Conservation (phyloP, 2,888 invertebrate species). For the Erannis defoliaria region DNA sequence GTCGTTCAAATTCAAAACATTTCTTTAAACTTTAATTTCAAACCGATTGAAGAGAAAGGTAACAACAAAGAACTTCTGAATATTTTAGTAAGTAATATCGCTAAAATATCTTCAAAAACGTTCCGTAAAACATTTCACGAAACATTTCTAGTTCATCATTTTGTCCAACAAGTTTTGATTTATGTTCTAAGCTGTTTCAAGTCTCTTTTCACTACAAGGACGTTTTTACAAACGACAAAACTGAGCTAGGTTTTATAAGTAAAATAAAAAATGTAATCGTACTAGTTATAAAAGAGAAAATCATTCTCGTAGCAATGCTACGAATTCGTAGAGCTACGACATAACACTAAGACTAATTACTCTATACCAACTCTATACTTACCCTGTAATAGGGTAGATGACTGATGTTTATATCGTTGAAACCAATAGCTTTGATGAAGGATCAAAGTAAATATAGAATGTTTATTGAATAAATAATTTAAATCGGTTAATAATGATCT, state of each 20-base stretch:
- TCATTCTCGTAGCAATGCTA: conserved; percentile 1
- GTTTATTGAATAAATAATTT: too few relatives aligned
- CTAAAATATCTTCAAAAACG: neutral
- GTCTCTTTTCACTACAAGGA: neutral
- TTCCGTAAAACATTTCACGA: neutral
- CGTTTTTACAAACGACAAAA: conserved; percentile 1
- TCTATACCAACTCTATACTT: too few relatives aligned
- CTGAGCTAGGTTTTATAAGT: neutral
- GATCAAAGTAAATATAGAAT: too few relatives aligned
- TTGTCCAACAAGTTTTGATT: conserved; percentile 10
- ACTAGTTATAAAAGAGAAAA: neutral
- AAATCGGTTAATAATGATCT: too few relatives aligned
- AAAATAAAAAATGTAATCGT: neutral
- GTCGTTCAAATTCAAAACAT: too few relatives aligned
- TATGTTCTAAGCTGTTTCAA: conserved; percentile 5
- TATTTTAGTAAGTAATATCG: neutral
- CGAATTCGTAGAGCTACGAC: neutral
- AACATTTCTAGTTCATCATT: neutral
- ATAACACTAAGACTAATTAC: neutral
- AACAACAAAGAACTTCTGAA: neutral
- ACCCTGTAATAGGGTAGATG: too few relatives aligned
- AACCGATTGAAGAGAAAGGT: too few relatives aligned
- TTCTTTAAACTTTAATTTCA: too few relatives aligned
- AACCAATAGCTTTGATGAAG: too few relatives aligned
- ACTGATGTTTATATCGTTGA: too few relatives aligned